These are phyloP conservation scores for Danaus plexippus DNA, from an alignment of 1,140 invertebrate species.

Conservation along the genomic window DNA sequence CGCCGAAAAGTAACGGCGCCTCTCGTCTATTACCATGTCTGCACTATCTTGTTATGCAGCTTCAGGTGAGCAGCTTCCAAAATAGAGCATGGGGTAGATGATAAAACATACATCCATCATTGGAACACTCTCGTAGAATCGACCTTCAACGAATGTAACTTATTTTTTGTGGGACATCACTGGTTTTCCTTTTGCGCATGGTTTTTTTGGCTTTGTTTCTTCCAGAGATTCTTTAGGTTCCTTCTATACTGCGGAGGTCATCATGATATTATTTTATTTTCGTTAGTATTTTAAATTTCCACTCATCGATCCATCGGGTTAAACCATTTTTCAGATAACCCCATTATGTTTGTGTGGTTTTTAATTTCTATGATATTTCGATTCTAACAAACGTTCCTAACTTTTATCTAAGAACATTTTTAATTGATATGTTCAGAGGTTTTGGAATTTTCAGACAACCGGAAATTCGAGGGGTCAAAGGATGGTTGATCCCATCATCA, in stretches of 20 bases:
- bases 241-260: no score
- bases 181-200: conserved; percentile 11
- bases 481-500: conserved; percentile 49
- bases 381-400: neutral
- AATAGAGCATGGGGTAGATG: conserved; percentile 44
- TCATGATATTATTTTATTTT: no score
- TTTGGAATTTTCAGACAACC: conserved; percentile 81
- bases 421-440: conserved; percentile 74
- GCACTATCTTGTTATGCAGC: conserved; percentile 60
- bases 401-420: conserved; percentile 32
- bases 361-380: no score
- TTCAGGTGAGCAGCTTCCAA: conserved; percentile 64
- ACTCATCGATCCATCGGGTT: no score
- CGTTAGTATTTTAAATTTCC: no score
- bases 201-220: conserved; percentile 10
- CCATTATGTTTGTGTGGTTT: no score
- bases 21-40: conserved; percentile 54
- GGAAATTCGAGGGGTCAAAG: conserved; percentile 73
- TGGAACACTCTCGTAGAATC: neutral
- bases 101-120: neutral
- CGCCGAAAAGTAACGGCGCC: conserved; percentile 53
- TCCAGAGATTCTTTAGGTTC: neutral
- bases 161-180: neutral
- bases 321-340: no score
- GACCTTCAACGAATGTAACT: neutral